Evolutionary conservation across 2,888 invertebrate genomes (phyloP).

Genomic region (Dryocosmus kuriphilus): DNA sequence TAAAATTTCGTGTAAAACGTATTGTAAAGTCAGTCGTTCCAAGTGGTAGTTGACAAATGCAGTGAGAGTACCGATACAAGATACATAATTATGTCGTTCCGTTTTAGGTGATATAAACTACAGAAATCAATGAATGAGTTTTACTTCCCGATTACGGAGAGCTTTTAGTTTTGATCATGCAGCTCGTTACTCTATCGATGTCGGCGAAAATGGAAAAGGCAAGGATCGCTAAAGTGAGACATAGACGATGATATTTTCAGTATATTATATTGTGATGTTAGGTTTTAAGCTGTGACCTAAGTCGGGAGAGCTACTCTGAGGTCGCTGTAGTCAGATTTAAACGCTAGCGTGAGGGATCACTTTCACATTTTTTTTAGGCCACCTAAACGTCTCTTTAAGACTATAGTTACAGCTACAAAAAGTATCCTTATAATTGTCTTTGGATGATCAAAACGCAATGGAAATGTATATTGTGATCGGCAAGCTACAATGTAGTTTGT

Average conservation of each 20-base stretch:
- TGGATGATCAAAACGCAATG: conserved; percentile 67
- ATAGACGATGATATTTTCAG: conserved; percentile 67
- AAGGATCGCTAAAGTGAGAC: conserved; percentile 52
- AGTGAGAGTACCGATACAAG: conserved; percentile 46
- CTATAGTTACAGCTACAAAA: conserved; percentile 61
- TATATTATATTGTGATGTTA: conserved; percentile 77
- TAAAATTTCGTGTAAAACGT: not conserved
- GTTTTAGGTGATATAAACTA: conserved; percentile 16
- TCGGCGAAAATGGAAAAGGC: conserved; percentile 38
- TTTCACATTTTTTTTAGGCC: conserved; percentile 72
- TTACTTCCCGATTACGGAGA: not conserved
- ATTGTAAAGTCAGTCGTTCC: conserved; percentile 21
- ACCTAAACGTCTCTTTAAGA: conserved; percentile 62
- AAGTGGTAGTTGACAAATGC: conserved; percentile 46
- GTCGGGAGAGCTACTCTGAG: conserved; percentile 73
- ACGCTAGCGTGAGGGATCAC: conserved; percentile 70
- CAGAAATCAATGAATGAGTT: conserved; percentile 15
- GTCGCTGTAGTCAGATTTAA: conserved; percentile 73
- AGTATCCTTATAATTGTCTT: conserved; percentile 69
- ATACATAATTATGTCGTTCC: conserved; percentile 38
- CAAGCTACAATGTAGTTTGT: conserved; percentile 77
- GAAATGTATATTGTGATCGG: conserved; percentile 75
- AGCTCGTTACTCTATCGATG: conserved; percentile 51
- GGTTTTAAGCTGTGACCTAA: conserved; percentile 74
- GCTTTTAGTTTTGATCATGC: conserved; percentile 6